phyloP scores from a whole-genome alignment of 92 coral and sea anemone genomes.

The Scolanthus callimorphus region DNA sequence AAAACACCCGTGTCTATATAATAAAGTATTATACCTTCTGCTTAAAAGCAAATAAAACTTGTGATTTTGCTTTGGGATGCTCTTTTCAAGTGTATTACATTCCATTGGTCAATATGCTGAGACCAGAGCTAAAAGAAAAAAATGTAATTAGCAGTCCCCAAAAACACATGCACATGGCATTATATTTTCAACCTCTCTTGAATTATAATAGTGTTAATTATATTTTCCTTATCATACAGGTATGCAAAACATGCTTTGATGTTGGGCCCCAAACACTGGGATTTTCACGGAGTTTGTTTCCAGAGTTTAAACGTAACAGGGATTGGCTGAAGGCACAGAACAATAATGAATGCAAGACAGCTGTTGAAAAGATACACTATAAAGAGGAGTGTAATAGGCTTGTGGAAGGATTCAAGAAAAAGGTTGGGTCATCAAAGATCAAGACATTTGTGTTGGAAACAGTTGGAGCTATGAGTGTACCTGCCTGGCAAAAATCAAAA shows the following conservation, averaged over 20 bases:
- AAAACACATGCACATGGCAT: no score
- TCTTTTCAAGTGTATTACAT: no score
- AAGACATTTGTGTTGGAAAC: conserved; percentile 63
- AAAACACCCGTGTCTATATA: no score
- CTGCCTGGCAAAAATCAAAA: conserved; percentile 92
- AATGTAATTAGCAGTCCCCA: no score
- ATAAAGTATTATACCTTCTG: no score
- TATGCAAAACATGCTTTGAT: conserved; percentile 83
- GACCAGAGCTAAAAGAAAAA: no score
- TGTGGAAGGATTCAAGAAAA: conserved; percentile 61
- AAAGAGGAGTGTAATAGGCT: conserved; percentile 66
- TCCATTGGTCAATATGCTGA: no score
- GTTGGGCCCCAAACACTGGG: conserved; percentile 91
- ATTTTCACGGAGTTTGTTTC: conserved; percentile 22
- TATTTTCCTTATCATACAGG: conserved; percentile 32
- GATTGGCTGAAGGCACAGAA: neutral
- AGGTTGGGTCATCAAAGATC: conserved; percentile 59
- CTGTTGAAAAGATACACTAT: conserved; percentile 8
- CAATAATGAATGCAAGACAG: neutral
- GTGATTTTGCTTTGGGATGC: no score
- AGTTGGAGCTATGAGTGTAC: conserved; percentile 71
- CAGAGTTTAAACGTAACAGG: conserved; percentile 29
- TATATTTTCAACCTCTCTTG: neutral
- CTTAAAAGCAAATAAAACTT: no score
- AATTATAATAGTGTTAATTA: no score